Conservation (phyloP, 2,113 vertebrate genomes). For the Hiodon alosoides region DNA sequence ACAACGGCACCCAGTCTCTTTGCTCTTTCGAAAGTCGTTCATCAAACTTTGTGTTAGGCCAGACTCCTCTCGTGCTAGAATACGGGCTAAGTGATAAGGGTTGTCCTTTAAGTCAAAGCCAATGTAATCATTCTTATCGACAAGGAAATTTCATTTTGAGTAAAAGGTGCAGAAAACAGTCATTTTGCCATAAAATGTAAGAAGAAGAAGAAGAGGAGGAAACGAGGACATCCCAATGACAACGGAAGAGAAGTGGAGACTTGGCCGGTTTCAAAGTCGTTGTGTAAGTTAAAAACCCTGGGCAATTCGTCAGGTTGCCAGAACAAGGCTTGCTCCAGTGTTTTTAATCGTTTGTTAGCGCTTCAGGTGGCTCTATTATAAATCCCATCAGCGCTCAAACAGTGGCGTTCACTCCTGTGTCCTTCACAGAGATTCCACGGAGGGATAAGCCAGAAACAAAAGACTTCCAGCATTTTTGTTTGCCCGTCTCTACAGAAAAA, state of each 20-base stretch:
- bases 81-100: neutral
- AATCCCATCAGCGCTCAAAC: slow-evolving; percentile 8
- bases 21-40: neutral
- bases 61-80: neutral
- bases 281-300: slow-evolving; percentile 1
- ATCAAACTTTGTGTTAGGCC: slow-evolving; percentile 1
- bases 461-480: neutral
- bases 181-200: neutral
- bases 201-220: neutral
- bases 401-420: neutral
- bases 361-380: slow-evolving; percentile 25
- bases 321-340: neutral
- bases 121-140: slow-evolving; percentile 1
- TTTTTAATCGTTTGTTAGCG: slow-evolving; percentile 24
- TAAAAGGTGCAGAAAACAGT: neutral
- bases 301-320: neutral
- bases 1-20: neutral
- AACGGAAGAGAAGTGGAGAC: neutral
- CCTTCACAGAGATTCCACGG: neutral
- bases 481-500: no score
- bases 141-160: neutral
- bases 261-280: neutral
- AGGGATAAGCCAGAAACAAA: no score
- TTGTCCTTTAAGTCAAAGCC: neutral
- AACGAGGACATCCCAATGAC: neutral